Base-by-base conservation (phyloP, 2,113 vertebrate genomes). In the Mola mola region DNA sequence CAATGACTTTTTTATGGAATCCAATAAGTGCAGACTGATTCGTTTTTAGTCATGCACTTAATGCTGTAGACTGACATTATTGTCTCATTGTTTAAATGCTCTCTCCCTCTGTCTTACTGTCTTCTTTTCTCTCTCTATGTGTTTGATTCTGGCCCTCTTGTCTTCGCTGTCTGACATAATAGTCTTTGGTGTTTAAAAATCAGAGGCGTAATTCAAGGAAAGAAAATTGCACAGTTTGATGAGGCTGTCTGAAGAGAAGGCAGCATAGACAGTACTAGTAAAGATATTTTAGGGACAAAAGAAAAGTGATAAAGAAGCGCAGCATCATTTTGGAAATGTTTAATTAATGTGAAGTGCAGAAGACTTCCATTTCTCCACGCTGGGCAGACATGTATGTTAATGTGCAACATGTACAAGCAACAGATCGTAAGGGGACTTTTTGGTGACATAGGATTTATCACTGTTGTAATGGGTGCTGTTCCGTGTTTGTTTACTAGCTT, bases 351-450 rank as follows among this genome's bases (percentile, higher is more conserved):
- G 15, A 51, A 60, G 41, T 17, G 49, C 2, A 11, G 20, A 60
- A 66, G 17, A n/a, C 43, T 57, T 62, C 13, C 49, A 29, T 47
- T 42, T 26, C 50, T 36, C 33, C 31, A 26, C 2, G 24, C 44
- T 29, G 37, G 33, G 36, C 22, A 62, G 70, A 76, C 43, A 29
- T 73, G 71, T 66, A 60, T 38, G 46, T 72, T 79, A 51, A 78
- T 62, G 34, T 51, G 24, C 42, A 71, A 56, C n/a, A n/a, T n/a
- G n/a, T n/a, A n/a, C n/a, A 67, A 68, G 63, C 75, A 75, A 72
- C 79, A 83, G 73, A 78, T 78, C 84, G 69, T 19, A 47, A 4
- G 0, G 48, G 57, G 48, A 16, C 46, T 37, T 20, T 22, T 49
- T 46, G 48, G 56, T 70, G 69, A 22, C 70, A 78, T 36, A 43